These are phyloP conservation scores for Bugula neritina DNA, from an alignment of 2,888 invertebrate genomes.

Conservation along the genomic window DNA sequence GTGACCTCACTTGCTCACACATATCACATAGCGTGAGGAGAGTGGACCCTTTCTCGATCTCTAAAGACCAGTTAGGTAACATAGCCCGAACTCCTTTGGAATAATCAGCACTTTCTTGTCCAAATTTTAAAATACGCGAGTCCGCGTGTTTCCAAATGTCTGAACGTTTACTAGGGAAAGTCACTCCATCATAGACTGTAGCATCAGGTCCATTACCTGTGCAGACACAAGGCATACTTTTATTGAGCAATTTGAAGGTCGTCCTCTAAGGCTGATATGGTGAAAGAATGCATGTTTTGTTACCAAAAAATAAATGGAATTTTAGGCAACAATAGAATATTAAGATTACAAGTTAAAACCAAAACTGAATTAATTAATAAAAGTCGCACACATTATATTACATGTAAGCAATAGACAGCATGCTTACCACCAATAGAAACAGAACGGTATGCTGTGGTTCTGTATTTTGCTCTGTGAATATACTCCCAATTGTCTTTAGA, in stretches of 20 bases:
- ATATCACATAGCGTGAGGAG: neutral
- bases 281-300: too few relatives aligned
- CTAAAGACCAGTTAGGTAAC: neutral
- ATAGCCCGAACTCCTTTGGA: neutral
- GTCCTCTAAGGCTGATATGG: too few relatives aligned
- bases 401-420: neutral
- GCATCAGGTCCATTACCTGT: neutral
- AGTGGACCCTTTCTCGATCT: slow-evolving; percentile 7
- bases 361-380: neutral
- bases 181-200: neutral
- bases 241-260: too few relatives aligned
- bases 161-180: neutral
- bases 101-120: neutral
- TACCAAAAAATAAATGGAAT: too few relatives aligned
- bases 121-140: neutral
- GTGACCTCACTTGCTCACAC: neutral
- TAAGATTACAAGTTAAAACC: too few relatives aligned
- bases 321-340: too few relatives aligned
- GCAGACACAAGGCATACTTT: too few relatives aligned
- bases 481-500: slow-evolving; percentile 21
- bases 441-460: neutral
- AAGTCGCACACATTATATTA: neutral
- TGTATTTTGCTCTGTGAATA: neutral
- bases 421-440: neutral
- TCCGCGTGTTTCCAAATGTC: neutral